Conservation (phyloP, 2,888 invertebrate species). For the Nebria salina region DNA sequence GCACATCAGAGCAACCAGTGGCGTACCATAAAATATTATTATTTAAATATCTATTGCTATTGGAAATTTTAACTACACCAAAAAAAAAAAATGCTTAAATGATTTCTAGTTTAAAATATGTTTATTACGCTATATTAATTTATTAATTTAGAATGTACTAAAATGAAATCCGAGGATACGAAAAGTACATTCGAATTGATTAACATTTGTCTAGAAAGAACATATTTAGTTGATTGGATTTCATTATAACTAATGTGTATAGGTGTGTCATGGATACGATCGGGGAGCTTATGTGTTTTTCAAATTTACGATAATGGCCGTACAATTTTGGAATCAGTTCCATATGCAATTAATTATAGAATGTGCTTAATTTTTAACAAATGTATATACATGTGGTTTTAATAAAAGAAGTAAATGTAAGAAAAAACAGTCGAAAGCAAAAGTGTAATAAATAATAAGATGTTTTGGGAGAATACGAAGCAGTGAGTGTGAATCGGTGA, state of each 20-base stretch:
- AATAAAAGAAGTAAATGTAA: no score
- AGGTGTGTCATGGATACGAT: neutral
- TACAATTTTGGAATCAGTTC: neutral
- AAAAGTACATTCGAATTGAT: no score
- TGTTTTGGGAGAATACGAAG: neutral
- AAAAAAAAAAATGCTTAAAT: no score
- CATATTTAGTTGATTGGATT: neutral
- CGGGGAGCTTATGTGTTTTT: neutral
- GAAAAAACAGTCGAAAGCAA: neutral
- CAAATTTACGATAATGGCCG: neutral
- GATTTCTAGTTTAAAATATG: no score
- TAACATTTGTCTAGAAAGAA: neutral
- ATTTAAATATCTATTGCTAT: no score
- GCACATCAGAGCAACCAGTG: neutral
- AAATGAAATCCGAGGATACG: neutral
- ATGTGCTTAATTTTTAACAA: no score
- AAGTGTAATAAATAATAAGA: neutral
- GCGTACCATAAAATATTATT: neutral
- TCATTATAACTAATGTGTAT: neutral
- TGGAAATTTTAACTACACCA: no score
- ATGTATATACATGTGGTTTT: no score
- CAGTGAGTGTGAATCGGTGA: constrained; percentile 29
- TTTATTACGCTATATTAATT: no score
- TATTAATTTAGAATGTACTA: no score
- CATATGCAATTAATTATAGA: no score